Conservation (phyloP, 2,797 vertebrate species). For the Acomys russatus region DNA sequence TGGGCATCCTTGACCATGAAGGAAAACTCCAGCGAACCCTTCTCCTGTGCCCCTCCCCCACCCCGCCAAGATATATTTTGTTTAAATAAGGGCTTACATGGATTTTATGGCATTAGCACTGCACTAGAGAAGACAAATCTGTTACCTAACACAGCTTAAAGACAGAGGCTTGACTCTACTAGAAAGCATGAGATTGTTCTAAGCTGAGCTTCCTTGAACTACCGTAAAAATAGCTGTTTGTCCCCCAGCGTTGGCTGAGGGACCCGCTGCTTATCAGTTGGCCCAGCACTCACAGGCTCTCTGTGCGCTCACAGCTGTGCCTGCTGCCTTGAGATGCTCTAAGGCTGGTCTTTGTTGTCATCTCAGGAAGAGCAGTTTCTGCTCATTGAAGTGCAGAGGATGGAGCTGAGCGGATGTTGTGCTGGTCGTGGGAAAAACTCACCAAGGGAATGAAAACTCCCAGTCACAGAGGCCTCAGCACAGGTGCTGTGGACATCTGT, state of each 20-base stretch:
- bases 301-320: constrained; percentile 34
- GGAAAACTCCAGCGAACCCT: background rate
- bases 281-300: background rate
- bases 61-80: background rate
- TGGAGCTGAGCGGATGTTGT: background rate
- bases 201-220: background rate
- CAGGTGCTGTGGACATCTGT: background rate
- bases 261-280: background rate
- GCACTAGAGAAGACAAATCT: background rate
- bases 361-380: background rate
- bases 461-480: background rate
- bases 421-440: constrained; percentile 31
- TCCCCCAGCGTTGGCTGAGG: background rate
- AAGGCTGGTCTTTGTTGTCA: constrained; percentile 50
- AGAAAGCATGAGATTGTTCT: background rate
- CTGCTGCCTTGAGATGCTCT: background rate
- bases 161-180: background rate
- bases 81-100: background rate
- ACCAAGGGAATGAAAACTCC: background rate
- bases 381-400: background rate
- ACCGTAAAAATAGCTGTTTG: background rate
- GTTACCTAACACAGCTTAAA: background rate
- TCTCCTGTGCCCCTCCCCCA: background rate
- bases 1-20: accelerated
- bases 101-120: background rate